A percentile compares a stretch with the other conserved stretches of the same genome.
Conservation (phyloP, 2,113 vertebrate genomes). For the Ptilonorhynchus violaceus region DNA sequence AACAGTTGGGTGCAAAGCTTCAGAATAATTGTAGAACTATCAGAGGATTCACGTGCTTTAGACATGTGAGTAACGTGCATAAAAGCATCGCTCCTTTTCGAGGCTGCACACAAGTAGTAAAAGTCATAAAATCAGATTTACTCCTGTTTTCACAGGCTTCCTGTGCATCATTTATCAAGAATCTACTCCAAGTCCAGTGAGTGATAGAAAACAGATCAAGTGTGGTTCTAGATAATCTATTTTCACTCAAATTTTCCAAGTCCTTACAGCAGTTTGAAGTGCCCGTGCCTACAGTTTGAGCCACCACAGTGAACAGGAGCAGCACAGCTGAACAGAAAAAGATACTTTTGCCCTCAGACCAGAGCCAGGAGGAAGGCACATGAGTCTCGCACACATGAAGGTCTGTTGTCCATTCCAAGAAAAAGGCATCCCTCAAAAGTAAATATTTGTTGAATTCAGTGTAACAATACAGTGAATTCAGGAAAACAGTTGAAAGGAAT, state of each 20-base stretch:
- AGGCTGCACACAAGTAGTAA: neutral
- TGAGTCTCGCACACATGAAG: no score
- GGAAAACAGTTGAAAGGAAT: neutral
- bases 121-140: neutral
- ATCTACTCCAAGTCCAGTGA: accelerated
- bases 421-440: neutral
- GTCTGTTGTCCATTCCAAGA: neutral
- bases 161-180: neutral
- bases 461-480: no score
- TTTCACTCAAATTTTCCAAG: neutral
- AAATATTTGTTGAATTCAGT: no score
- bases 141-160: neutral
- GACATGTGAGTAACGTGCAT: accelerated
- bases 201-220: neutral
- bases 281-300: no score
- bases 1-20: neutral
- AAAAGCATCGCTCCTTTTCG: neutral
- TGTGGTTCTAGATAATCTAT: neutral
- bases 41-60: neutral
- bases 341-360: no score
- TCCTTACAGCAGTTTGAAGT: neutral
- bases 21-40: neutral
- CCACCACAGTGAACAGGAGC: no score
- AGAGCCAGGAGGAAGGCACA: no score
- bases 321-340: no score